Percentiles rank a stretch among this genome's conserved stretches.
phyloP scores from a whole-genome alignment of 2,113 vertebrate genomes.

The Proteles cristata region DNA sequence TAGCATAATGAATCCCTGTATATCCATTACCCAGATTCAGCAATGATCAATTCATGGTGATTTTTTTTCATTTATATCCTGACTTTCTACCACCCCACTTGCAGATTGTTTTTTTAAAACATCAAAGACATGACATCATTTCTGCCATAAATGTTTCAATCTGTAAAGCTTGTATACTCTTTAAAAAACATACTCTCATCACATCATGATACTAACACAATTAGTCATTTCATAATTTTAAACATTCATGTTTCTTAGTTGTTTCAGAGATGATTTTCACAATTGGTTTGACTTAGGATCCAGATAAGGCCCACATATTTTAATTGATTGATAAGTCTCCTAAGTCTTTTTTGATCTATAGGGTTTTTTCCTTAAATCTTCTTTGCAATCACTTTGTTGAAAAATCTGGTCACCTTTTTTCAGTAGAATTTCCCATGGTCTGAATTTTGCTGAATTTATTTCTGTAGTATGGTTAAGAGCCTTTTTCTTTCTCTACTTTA shows the following conservation, averaged over 20 bases:
- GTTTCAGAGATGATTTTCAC: neutral
- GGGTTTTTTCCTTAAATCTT: neutral
- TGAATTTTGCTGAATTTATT: neutral
- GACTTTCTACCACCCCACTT: neutral
- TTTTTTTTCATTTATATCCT: neutral
- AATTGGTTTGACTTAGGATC: neutral
- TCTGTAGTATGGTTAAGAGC: neutral
- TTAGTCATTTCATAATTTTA: neutral
- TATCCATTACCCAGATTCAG: neutral
- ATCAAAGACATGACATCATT: neutral
- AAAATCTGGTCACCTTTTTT: neutral
- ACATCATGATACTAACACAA: neutral
- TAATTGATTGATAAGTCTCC: neutral
- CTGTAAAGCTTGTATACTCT: neutral
- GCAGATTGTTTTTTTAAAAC: neutral
- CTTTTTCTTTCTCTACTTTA: neutral
- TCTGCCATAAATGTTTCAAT: neutral
- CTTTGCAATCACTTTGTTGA: neutral
- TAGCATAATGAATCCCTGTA: neutral
- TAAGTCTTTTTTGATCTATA: neutral
- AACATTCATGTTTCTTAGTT: neutral
- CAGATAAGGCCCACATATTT: neutral
- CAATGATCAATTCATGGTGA: neutral
- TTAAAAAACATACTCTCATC: neutral
- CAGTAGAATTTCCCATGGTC: neutral